Base-by-base conservation (phyloP, 1,140 invertebrate genomes). In the Drosophila jambulina region DNA sequence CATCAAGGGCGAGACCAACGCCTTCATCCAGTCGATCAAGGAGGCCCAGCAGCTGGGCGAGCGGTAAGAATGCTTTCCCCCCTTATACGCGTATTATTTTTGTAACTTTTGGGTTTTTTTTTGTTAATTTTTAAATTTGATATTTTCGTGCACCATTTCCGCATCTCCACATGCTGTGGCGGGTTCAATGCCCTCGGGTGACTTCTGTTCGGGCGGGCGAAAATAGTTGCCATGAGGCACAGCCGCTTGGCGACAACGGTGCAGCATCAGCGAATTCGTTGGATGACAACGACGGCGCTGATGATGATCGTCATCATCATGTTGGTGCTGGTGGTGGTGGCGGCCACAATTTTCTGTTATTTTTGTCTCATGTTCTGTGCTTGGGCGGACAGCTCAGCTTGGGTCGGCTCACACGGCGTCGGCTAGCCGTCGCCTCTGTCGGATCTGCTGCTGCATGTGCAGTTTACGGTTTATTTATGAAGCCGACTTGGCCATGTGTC, bases 151-250 rank as follows among this genome's bases (percentile, higher is more conserved):
- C 51, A 40, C 43, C 59, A 65, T 69, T 88, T 87, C 81, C 80
- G 80, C 85, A 80, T 87, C 42, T 75, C 58, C 34, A 27, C 36
- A 59, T 53, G 49, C 68, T 21, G 65, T 13, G 38, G 56, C 46
- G 64, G 58, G 84, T 80, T 83, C 85, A 88, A 84, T 65, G 78
- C 71, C 71, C 84, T 75, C 65, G 32, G 32, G 53, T 84, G 84
- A 88, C 84, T 87, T 81, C 77, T 83, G 65, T 45, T 69, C 78
- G 60, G 70, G 51, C 79, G 78, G 84, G 71, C 78, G 48, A 88
- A 88, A 88, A 88, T 88, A 88, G 85, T 88, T 88, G 80, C 80
- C 84, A 84, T 87, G 83, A 59, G 76, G 76, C 75, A 21, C 58
- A 38, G 45, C 60, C 75, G 71, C 64, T 58, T 72, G 70, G 43